phyloP scores from a whole-genome alignment of 2,888 invertebrate species.

The Eupithecia dodoneata region DNA sequence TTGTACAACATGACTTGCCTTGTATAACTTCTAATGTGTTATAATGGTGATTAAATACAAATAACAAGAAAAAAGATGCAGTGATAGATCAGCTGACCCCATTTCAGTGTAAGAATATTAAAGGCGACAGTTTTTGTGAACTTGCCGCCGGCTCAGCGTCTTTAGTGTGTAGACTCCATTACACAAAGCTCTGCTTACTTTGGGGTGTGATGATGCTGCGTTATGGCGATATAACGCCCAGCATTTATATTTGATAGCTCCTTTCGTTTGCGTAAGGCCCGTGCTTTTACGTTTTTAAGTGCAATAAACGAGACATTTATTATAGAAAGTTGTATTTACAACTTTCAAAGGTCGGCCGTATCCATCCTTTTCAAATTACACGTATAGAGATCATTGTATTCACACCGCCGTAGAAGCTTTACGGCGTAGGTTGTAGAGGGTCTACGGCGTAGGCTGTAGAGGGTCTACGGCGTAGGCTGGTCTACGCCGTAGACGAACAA shows the following conservation, averaged over 20 bases:
- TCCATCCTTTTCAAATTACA: not conserved
- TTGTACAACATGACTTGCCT: no score
- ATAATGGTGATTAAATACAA: no score
- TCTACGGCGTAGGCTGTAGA: not conserved
- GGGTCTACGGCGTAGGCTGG: not conserved
- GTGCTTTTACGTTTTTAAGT: no score
- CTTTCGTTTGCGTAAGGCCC: no score
- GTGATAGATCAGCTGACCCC: not conserved
- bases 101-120: not conserved
- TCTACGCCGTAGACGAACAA: not conserved
- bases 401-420: not conserved
- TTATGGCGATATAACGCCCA: not conserved
- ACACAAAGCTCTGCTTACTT: not conserved
- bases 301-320: no score
- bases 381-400: not conserved
- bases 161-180: not conserved
- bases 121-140: not conserved
- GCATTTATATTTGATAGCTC: not conserved
- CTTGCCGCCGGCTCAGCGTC: not conserved
- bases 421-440: not conserved
- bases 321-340: no score
- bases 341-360: no score
- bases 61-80: not conserved
- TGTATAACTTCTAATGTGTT: no score
- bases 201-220: not conserved